Base-by-base conservation (phyloP, 1,140 invertebrate species). In the Wasmannia auropunctata region DNA sequence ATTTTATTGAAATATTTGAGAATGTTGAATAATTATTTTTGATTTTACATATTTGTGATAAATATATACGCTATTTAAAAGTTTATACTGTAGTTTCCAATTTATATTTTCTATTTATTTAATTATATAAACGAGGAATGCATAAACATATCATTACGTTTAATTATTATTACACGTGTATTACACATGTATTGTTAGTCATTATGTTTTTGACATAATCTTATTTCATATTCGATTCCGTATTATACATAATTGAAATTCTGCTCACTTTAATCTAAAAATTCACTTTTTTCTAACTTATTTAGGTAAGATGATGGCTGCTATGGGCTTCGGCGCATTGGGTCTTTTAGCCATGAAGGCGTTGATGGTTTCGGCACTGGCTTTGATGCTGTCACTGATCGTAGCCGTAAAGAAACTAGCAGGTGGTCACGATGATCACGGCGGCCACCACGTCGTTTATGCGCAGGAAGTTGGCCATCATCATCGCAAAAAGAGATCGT, bases 291-390 rank as follows among this genome's bases (percentile, higher is more conserved):
- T 22, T 22, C 3, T 14, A 14, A 56, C 19, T 25, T 40, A 67
- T 69, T 0, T 58, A 95, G 95, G 94, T 43, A 96, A 97, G 93
- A 96, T 96, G 95, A 94, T 98, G 93, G 97, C 97, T 0, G 97
- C 97, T 0, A 95, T 97, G 80, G 97, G 97, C 58, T 96, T 97
- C 22, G 97, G 97, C 65, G 97, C 96, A 4, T 92, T 97, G 10
- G 97, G 96, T 85, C 95, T 97, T 6, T 89, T 98, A 1, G 97
- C 97, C 8, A 97, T 97, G 97, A 98, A 98, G 90, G 96, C 96
- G 4, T 91, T 96, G 10, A 95, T 96, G 95, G 93, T 95, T 25
- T 97, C 97, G 40, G 96, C 97, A 6, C 90, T 97, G 67, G 97
- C 97, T 1, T 92, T 98, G 31, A 96, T 97, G 96, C 95, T 98